phyloP scores from a whole-genome alignment of 1,140 invertebrate species.

The Chlorops oryzae region DNA sequence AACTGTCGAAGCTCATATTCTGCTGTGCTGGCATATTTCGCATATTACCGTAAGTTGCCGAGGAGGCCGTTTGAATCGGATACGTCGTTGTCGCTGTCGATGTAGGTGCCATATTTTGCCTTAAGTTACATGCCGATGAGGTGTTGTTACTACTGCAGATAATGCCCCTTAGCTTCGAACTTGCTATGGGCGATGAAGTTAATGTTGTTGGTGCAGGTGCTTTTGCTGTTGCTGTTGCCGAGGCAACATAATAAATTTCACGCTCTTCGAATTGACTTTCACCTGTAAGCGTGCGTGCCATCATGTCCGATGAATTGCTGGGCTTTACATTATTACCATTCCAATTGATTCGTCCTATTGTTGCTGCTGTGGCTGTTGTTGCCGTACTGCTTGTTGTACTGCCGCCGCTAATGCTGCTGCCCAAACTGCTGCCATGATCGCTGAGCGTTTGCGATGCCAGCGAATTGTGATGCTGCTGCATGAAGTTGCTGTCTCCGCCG shows the following conservation, averaged over 20 bases:
- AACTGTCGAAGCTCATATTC: conserved; percentile 13
- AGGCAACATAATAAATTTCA: conserved; percentile 42
- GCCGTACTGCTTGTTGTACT: conserved; percentile 39
- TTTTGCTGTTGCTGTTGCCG: too few relatives aligned
- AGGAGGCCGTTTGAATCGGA: conserved; percentile 15
- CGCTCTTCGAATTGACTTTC: conserved; percentile 38
- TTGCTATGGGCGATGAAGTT: too few relatives aligned
- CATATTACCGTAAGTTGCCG: conserved; percentile 15
- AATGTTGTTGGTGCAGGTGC: too few relatives aligned
- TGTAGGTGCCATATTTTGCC: conserved; percentile 6
- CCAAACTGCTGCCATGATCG: conserved; percentile 37
- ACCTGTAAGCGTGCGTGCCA: too few relatives aligned
- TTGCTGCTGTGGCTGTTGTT: conserved; percentile 28
- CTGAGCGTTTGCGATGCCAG: conserved; percentile 18
- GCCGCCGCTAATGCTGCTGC: conserved; percentile 36
- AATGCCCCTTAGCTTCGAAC: conserved; percentile 40
- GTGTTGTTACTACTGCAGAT: too few relatives aligned
- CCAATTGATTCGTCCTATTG: conserved; percentile 1
- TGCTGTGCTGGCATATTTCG: background rate
- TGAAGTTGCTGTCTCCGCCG: background rate
- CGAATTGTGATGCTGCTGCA: background rate
- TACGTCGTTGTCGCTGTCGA: conserved; percentile 13
- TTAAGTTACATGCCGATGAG: too few relatives aligned
- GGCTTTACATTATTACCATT: too few relatives aligned
- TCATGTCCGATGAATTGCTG: conserved; percentile 5